phyloP scores from a whole-genome alignment of 2,797 vertebrate species.

The Girardinus metallicus region DNA sequence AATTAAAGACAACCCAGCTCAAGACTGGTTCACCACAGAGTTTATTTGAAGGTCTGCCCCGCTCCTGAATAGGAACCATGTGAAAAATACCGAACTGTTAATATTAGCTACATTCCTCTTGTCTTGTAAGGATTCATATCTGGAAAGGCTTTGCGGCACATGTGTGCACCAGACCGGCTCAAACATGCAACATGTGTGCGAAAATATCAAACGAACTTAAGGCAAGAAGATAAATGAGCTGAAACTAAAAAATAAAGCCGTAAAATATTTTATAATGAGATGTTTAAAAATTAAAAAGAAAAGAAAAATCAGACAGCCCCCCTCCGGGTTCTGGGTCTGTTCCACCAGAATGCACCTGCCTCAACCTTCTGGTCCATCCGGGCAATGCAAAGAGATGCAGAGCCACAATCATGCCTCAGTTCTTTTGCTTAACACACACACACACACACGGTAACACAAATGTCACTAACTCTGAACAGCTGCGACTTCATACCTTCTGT shows the following conservation, averaged over 20 bases:
- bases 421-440: conserved; percentile 6
- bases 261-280: not conserved
- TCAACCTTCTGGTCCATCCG: conserved; percentile 36
- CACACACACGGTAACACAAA: conserved; percentile 46
- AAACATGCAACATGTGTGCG: conserved; percentile 12
- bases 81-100: conserved; percentile 63
- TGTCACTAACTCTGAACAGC: conserved; percentile 63
- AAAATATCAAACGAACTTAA: not conserved
- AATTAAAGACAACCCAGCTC: conserved; percentile 57
- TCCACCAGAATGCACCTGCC: conserved; percentile 65
- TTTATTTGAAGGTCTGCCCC: conserved; percentile 39
- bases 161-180: conserved; percentile 58
- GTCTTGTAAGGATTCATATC: conserved; percentile 50
- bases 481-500: conserved; percentile 56
- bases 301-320: not conserved
- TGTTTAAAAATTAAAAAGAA: not conserved
- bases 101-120: conserved; percentile 70
- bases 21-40: conserved; percentile 11
- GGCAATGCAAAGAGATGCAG: conserved; percentile 28
- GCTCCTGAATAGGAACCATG: conserved; percentile 65
- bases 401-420: conserved; percentile 34
- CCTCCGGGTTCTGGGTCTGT: conserved; percentile 16
- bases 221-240: not conserved
- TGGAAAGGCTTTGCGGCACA: conserved; percentile 52
- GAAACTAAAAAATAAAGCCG: not conserved